Conservation (phyloP, 2,113 vertebrate species). For the Phrynosoma blainvillii region DNA sequence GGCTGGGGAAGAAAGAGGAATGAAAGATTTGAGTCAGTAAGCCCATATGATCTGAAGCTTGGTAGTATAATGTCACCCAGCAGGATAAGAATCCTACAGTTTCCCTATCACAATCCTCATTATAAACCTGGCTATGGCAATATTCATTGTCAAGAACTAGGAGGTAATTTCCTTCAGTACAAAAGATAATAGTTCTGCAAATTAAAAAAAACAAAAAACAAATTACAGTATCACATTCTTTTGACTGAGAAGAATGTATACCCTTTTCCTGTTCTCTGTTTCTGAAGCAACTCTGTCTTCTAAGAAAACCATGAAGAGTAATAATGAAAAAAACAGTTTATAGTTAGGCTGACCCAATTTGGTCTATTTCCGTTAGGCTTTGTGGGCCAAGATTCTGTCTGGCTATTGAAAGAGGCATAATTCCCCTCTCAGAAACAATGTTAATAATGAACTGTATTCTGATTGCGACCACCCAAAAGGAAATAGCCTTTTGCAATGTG, state of each 20-base stretch:
- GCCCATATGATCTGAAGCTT: conserved; percentile 56
- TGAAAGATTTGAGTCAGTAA: conserved; percentile 53
- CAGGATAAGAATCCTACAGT: conserved; percentile 53
- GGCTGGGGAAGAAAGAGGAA: conserved; percentile 11
- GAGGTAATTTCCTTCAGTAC: conserved; percentile 29
- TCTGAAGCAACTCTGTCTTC: background rate
- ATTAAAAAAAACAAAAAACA: background rate
- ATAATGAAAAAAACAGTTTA: conserved; percentile 7
- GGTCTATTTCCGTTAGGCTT: background rate
- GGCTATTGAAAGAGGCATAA: background rate
- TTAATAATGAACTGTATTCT: conserved; percentile 16
- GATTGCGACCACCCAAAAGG: conserved; percentile 15
- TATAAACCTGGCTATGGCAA: conserved; percentile 17
- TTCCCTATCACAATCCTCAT: conserved; percentile 32
- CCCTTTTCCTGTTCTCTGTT: background rate
- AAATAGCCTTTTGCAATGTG: background rate
- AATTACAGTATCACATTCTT: conserved; percentile 24
- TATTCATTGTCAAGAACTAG: conserved; percentile 27
- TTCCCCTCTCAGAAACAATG: background rate
- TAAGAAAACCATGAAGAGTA: background rate
- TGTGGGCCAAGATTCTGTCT: background rate
- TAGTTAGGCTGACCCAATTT: background rate
- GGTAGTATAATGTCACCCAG: conserved; percentile 55
- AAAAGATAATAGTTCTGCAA: conserved; percentile 16
- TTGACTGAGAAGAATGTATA: background rate